Percentiles rank a stretch among this genome's conserved stretches.
Conservation (phyloP, 1,140 invertebrate genomes). For the Oppia nitens region DNA sequence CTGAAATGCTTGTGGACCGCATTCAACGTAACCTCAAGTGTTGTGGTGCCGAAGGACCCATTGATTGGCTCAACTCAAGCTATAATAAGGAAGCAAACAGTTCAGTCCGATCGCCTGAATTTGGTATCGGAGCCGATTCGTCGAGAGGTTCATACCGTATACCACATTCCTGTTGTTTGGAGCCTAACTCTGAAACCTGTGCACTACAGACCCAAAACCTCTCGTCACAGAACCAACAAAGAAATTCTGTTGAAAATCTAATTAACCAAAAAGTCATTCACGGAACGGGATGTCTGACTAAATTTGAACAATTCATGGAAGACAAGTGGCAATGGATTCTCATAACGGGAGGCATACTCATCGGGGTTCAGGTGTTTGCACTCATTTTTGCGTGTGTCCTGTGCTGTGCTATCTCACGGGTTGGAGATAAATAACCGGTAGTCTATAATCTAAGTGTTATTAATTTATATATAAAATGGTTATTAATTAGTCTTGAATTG, state of each 20-base stretch:
- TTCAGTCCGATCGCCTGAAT: not conserved
- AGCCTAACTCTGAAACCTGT: not conserved
- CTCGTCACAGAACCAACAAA: not conserved
- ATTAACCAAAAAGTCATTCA: slow-evolving; percentile 2
- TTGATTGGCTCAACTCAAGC: slow-evolving; percentile 20
- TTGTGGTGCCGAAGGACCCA: slow-evolving; percentile 22
- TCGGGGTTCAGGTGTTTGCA: slow-evolving; percentile 16
- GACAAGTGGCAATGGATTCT: slow-evolving; percentile 12
- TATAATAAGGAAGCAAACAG: slow-evolving; percentile 16
- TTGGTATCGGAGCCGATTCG: not conserved
- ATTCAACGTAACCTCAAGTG: slow-evolving; percentile 19
- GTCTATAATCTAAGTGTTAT: too few species aligned
- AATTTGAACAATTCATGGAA: slow-evolving; percentile 13
- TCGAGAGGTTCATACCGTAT: slow-evolving; percentile 9
- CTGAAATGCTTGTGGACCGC: slow-evolving; percentile 14
- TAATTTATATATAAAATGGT: too few species aligned
- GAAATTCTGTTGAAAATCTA: not conserved
- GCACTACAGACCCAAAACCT: not conserved
- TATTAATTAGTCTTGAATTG: too few species aligned
- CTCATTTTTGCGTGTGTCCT: slow-evolving; percentile 14
- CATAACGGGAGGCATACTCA: slow-evolving; percentile 6
- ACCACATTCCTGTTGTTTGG: slow-evolving; percentile 14
- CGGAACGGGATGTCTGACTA: slow-evolving; percentile 7
- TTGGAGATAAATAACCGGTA: slow-evolving; percentile 8
- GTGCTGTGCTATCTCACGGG: slow-evolving; percentile 15